Percentiles rank a stretch among this genome's conserved stretches.
phyloP scores from a whole-genome alignment of 2,797 vertebrate genomes.

The Pteronotus mesoamericanus region DNA sequence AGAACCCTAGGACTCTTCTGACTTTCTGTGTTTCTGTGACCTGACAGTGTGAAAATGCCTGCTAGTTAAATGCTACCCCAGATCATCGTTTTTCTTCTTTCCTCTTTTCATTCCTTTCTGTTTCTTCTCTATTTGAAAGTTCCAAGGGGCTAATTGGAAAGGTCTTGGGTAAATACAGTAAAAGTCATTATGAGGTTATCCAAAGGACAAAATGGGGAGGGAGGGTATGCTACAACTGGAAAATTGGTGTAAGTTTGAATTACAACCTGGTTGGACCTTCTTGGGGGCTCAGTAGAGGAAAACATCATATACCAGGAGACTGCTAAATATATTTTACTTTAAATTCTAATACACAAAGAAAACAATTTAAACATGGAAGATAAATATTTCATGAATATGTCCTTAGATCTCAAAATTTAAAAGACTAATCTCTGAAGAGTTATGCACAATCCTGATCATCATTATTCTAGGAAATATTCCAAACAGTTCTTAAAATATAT shows the following conservation, averaged over 20 bases:
- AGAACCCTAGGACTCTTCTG: conserved; percentile 32
- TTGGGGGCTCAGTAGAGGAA: background rate
- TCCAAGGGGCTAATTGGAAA: conserved; percentile 74
- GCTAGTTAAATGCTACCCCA: conserved; percentile 48
- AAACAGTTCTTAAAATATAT: background rate
- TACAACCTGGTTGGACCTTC: background rate
- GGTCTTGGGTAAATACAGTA: conserved; percentile 58
- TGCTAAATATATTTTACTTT: conserved; percentile 23
- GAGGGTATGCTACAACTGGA: conserved; percentile 6
- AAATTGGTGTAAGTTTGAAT: conserved; percentile 51
- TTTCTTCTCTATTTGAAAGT: conserved; percentile 67
- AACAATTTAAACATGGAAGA: conserved; percentile 26
- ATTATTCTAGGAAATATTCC: background rate
- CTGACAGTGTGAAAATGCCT: conserved; percentile 56
- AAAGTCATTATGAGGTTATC: conserved; percentile 66
- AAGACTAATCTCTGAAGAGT: background rate
- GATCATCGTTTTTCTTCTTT: conserved; percentile 49
- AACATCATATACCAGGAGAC: background rate
- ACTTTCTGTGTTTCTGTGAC: conserved; percentile 38
- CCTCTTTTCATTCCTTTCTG: conserved; percentile 53
- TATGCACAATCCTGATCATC: background rate
- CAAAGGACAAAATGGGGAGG: conserved; percentile 60
- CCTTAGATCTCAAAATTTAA: conserved; percentile 5
- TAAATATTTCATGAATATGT: conserved; percentile 38
- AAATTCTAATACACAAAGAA: background rate